These are phyloP conservation scores for Aptenodytes patagonicus DNA, from an alignment of 2,113 vertebrate species.

Conservation along the genomic window DNA sequence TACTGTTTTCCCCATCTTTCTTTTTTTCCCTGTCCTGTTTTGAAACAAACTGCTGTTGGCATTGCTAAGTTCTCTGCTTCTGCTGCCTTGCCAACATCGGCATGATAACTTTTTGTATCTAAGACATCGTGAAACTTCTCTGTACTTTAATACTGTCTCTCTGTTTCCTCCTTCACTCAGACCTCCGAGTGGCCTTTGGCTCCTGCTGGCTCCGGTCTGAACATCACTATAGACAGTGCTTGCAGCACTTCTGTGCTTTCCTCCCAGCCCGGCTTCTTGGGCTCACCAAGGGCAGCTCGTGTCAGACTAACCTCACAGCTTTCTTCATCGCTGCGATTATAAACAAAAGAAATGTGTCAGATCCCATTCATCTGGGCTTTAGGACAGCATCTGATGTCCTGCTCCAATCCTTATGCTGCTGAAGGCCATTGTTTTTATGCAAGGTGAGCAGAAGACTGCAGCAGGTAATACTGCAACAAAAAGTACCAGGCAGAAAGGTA, in stretches of 20 bases:
- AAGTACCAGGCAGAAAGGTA: background rate
- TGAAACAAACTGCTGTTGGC: background rate
- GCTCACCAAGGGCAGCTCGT: background rate
- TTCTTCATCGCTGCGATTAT: background rate
- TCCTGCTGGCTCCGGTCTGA: background rate
- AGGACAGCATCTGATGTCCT: background rate
- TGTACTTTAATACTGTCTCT: background rate
- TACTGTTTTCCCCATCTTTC: background rate
- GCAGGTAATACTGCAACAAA: background rate
- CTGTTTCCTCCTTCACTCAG: constrained; percentile 32
- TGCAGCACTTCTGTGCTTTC: background rate
- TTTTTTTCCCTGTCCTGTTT: background rate
- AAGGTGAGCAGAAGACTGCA: background rate
- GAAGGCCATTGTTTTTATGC: background rate
- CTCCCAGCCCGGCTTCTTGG: background rate
- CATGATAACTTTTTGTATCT: background rate
- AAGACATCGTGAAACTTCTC: background rate
- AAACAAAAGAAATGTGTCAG: background rate
- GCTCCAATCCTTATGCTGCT: background rate
- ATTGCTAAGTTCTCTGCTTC: background rate
- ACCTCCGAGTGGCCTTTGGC: background rate
- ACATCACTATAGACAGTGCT: background rate
- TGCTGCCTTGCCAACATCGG: background rate
- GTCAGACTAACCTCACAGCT: background rate
- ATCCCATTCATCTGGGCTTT: background rate